Conservation (phyloP, 2,888 invertebrate species). For the Drosophila pegasa region DNA sequence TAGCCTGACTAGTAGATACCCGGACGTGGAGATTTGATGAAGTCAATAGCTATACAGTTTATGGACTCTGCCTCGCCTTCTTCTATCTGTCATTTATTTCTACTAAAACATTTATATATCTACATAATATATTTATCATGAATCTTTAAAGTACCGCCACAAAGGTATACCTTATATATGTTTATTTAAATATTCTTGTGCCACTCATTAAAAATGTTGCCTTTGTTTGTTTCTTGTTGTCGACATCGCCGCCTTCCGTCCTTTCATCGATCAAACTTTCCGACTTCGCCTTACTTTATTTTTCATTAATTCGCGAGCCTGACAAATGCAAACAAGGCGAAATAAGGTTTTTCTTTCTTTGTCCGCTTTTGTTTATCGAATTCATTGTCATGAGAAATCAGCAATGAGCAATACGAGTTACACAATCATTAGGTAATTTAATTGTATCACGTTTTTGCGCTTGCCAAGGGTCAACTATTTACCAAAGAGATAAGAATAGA, state of each 20-base stretch:
- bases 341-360: slow-evolving; percentile 1
- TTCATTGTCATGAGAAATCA: slow-evolving; percentile 15
- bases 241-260: slow-evolving; percentile 3
- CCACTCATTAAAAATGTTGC: slow-evolving; percentile 14
- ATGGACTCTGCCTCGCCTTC: too few relatives aligned
- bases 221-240: slow-evolving; percentile 17
- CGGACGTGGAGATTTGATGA: too few relatives aligned
- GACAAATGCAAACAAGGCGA: slow-evolving; percentile 8
- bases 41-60: too few relatives aligned
- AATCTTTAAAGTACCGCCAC: background rate
- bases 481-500: slow-evolving; percentile 25
- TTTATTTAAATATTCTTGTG: slow-evolving; percentile 5
- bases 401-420: background rate
- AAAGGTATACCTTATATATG: background rate
- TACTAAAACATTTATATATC: too few relatives aligned
- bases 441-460: slow-evolving; percentile 22
- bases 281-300: slow-evolving; percentile 22
- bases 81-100: too few relatives aligned
- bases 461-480: slow-evolving; percentile 26
- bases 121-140: background rate
- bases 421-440: background rate
- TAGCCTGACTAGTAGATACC: too few relatives aligned
- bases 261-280: slow-evolving; percentile 57
- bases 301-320: slow-evolving; percentile 28
- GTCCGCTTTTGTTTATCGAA: slow-evolving; percentile 10